A percentile compares a stretch with the other conserved stretches of the same genome.
Conservation (phyloP, 2,113 vertebrate species). For the Ameiurus melas region DNA sequence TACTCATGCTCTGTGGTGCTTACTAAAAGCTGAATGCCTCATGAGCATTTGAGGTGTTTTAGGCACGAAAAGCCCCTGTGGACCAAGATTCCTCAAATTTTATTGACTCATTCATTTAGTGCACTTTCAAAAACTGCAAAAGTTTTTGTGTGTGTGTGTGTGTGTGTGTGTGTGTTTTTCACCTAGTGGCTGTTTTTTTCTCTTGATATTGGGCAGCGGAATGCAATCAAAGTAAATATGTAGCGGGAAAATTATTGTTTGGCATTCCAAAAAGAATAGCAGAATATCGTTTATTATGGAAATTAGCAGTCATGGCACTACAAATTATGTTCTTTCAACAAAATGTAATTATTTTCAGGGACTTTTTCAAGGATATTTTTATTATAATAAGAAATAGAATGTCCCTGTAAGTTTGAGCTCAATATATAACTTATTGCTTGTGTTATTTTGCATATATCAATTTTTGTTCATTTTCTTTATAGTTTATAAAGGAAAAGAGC, state of each 20-base stretch:
- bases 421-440: background rate
- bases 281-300: background rate
- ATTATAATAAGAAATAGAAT: too few relatives aligned
- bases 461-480: background rate
- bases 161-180: background rate
- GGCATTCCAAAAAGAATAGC: background rate
- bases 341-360: background rate
- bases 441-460: too few relatives aligned
- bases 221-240: constrained; percentile 6
- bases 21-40: background rate
- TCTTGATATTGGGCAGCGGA: background rate
- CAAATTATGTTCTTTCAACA: background rate
- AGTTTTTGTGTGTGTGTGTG: background rate
- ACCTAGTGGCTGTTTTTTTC: background rate
- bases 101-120: constrained; percentile 38
- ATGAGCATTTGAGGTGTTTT: background rate
- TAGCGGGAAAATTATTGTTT: background rate
- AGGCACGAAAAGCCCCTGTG: background rate
- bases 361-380: too few relatives aligned
- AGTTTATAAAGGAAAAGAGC: background rate
- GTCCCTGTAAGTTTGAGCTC: too few relatives aligned
- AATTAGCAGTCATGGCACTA: background rate
- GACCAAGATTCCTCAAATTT: background rate
- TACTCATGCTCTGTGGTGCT: background rate
- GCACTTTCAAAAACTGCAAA: constrained; percentile 28